Evolutionary conservation across 2,797 vertebrate genomes (phyloP), one percentile per base, ranked within the genome.

Genomic region (Cryptoprocta ferox): DNA sequence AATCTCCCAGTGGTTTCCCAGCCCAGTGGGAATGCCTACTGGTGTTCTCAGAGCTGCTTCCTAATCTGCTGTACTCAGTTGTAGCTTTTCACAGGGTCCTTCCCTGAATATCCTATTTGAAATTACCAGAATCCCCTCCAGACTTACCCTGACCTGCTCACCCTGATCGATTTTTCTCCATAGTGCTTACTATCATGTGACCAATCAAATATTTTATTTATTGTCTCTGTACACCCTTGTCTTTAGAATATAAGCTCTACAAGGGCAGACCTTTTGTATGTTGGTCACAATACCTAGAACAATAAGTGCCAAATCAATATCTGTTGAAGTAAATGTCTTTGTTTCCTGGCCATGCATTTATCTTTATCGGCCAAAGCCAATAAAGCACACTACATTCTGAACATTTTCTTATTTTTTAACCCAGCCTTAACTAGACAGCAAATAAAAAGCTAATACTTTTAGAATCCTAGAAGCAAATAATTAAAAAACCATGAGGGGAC

Each of bases 401-500:
- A 24, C 9, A 45, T 42, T 96, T 89, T 76, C 42, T 48, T 28
- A 56, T 18, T 92, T 83, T 91, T 81, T 24, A 88, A 68, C 81
- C 32, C 26, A 87, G 32, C 6, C 32, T 39, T 66, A 59, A 80
- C 75, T 63, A 85, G 18, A 48, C 18, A 87, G 78, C 21, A 89
- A 56, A 92, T 32, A 71, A 68, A 89, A 70, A 95, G 42, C 59
- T 70, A 95, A 56, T 42, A 45, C 39, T 66, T 85, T 73, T n/a
- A 48, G 66, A 94, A 88, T 66, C 30, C 30, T 76, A 84, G 65
- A 59, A 94, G 50, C 19, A 94, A 91, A 63, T 87, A 37, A 84
- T 70, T 70, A 65, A 45, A 83, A 96, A 95, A 66, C 30, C 65
- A 96, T 71, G 63, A 76, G 37, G 37, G 75, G 37, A 65, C 14